Percentiles rank a stretch among this genome's conserved stretches.
Conservation (phyloP, 2,797 vertebrate genomes). For the Vultur gryphus region DNA sequence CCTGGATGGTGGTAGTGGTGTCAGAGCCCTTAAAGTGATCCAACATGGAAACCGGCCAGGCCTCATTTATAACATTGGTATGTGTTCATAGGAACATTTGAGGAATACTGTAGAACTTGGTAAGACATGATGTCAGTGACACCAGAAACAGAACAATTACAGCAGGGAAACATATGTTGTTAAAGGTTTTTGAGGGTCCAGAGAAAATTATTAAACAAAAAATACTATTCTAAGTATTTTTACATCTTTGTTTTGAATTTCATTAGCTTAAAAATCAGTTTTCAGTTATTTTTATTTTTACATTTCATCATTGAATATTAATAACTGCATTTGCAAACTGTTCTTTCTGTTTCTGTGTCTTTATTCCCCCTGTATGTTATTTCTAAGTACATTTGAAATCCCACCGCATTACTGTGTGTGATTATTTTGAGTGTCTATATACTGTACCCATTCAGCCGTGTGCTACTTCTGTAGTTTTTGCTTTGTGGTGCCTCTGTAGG, state of each 20-base stretch:
- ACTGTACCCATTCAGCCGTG: not conserved
- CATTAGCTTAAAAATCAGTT: not conserved
- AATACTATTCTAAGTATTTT: not conserved
- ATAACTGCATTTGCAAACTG: not conserved
- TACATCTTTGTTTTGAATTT: not conserved
- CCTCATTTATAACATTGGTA: conserved; percentile 97
- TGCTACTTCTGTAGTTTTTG: not conserved
- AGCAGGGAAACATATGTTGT: not conserved
- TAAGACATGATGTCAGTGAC: not conserved
- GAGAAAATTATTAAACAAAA: not conserved
- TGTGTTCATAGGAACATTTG: not conserved
- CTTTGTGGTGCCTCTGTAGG: not conserved
- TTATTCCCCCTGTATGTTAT: not conserved
- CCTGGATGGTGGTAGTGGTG: conserved; percentile 92
- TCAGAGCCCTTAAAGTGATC: conserved; percentile 95
- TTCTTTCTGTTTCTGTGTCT: not conserved
- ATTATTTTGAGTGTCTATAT: not conserved
- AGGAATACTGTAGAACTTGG: not conserved
- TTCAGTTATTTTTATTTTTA: not conserved
- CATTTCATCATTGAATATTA: not conserved
- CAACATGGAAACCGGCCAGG: conserved; percentile 94
- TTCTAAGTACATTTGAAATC: not conserved
- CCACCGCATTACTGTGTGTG: not conserved
- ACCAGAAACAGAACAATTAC: not conserved
- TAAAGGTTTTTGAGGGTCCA: not conserved